A percentile compares a stretch with the other conserved stretches of the same genome.
phyloP scores from a whole-genome alignment of 2,797 vertebrate species.

The Enteromius thamalakanensis region DNA sequence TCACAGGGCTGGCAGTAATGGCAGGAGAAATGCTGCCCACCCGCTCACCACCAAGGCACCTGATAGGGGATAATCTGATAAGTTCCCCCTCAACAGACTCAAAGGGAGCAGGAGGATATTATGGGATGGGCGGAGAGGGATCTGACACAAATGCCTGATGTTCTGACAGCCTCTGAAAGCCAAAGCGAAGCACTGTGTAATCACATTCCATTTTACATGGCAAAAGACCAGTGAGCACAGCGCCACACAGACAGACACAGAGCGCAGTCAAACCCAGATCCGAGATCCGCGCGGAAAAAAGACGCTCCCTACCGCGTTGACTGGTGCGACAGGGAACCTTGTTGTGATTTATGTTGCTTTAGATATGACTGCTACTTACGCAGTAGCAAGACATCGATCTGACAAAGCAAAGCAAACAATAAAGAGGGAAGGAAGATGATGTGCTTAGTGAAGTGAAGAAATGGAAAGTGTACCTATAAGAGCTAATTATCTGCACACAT shows the following conservation, averaged over 20 bases:
- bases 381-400: conserved; percentile 86
- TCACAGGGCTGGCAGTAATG: conserved; percentile 67
- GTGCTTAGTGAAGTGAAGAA: conserved; percentile 84
- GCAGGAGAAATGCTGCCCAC: conserved; percentile 70
- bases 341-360: conserved; percentile 83
- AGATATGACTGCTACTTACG: conserved; percentile 84
- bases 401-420: conserved; percentile 87
- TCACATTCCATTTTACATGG: conserved; percentile 60
- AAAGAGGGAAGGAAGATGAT: conserved; percentile 85
- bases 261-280: conserved; percentile 27
- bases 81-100: conserved; percentile 70
- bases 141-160: conserved; percentile 57
- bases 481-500: conserved; percentile 85
- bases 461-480: conserved; percentile 84
- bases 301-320: conserved; percentile 61
- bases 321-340: conserved; percentile 79
- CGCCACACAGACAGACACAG: conserved; percentile 54
- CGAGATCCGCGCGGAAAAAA: background rate
- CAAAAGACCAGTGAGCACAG: conserved; percentile 72
- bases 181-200: conserved; percentile 61
- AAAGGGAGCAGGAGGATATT: conserved; percentile 57
- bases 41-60: conserved; percentile 61
- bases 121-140: conserved; percentile 55
- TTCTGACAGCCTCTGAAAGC: conserved; percentile 55
- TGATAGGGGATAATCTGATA: conserved; percentile 75